These are phyloP conservation scores for Caenorhabditis imperialis DNA, from an alignment of 2,888 invertebrate species.

Conservation along the genomic window DNA sequence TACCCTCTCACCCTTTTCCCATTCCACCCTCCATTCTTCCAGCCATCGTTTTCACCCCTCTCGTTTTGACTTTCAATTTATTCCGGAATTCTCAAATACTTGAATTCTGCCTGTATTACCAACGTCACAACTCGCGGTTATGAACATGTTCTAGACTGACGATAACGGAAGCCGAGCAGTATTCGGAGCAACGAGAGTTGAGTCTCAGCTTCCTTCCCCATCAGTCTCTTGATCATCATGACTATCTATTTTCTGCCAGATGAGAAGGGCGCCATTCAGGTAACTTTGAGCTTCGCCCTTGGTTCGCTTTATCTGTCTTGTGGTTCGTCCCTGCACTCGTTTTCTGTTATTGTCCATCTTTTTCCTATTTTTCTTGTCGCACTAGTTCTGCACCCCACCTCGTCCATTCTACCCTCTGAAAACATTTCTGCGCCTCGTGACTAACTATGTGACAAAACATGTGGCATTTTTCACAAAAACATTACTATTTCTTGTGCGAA, in stretches of 20 bases:
- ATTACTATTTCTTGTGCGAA: slow-evolving; percentile 38
- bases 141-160: slow-evolving; percentile 35
- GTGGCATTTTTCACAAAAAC: slow-evolving; percentile 19
- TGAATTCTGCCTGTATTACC: slow-evolving; percentile 36
- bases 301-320: slow-evolving; percentile 11
- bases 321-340: slow-evolving; percentile 19
- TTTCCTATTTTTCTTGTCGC: slow-evolving; percentile 5
- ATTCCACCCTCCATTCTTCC: slow-evolving; percentile 7
- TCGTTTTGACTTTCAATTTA: too few species aligned
- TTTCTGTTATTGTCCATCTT: slow-evolving; percentile 1
- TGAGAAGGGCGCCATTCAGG: slow-evolving; percentile 43
- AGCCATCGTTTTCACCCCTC: background rate
- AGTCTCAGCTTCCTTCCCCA: slow-evolving; percentile 15
- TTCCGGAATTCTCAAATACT: slow-evolving; percentile 11
- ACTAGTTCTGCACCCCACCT: slow-evolving; percentile 12
- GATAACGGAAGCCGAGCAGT: slow-evolving; percentile 46
- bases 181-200: slow-evolving; percentile 43
- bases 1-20: too few species aligned
- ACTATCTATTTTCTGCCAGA: slow-evolving; percentile 45
- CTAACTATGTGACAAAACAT: slow-evolving; percentile 23
- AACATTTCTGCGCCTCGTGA: slow-evolving; percentile 27
- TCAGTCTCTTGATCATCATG: slow-evolving; percentile 25
- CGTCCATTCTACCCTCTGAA: too few species aligned
- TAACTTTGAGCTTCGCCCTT: slow-evolving; percentile 6
- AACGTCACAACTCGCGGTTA: too few species aligned